These are phyloP conservation scores for Armadillidium nasatum DNA, from an alignment of 1,140 invertebrate species.

Conservation along the genomic window DNA sequence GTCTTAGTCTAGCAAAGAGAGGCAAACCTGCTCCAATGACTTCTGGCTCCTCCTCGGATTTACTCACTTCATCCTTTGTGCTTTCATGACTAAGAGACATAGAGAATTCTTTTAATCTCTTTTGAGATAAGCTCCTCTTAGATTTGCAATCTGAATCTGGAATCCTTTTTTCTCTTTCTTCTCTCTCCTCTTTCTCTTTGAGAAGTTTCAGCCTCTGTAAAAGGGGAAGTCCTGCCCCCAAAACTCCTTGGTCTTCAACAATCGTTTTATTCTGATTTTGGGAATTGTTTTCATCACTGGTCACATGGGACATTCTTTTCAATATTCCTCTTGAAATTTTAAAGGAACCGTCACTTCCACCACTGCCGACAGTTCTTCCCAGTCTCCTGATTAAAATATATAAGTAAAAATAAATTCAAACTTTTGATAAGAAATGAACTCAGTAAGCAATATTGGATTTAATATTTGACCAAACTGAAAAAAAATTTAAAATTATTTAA, in stretches of 20 bases:
- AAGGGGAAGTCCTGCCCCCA: conserved; percentile 69
- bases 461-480: too few relatives aligned
- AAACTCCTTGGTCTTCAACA: conserved; percentile 56
- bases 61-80: conserved; percentile 32
- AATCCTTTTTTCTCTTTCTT: conserved; percentile 47
- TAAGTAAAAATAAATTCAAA: too few relatives aligned
- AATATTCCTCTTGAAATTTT: conserved; percentile 45
- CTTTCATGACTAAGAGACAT: background rate
- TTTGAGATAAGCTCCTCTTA: background rate
- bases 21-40: conserved; percentile 45
- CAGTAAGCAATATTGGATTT: too few relatives aligned
- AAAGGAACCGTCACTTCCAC: conserved; percentile 36
- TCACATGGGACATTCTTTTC: conserved; percentile 61
- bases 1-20: conserved; percentile 43
- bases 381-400: background rate
- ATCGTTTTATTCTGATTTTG: conserved; percentile 48
- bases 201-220: conserved; percentile 71
- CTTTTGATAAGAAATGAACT: too few relatives aligned
- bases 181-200: conserved; percentile 71
- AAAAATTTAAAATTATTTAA: too few relatives aligned
- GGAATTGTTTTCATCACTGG: conserved; percentile 57
- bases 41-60: conserved; percentile 39
- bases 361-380: conserved; percentile 38
- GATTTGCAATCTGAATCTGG: conserved; percentile 41
- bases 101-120: background rate